A percentile compares a stretch with the other conserved stretches of the same genome.
Evolutionary conservation across 2,888 invertebrate genomes (phyloP).

Genomic region (Drosophila barbarae): DNA sequence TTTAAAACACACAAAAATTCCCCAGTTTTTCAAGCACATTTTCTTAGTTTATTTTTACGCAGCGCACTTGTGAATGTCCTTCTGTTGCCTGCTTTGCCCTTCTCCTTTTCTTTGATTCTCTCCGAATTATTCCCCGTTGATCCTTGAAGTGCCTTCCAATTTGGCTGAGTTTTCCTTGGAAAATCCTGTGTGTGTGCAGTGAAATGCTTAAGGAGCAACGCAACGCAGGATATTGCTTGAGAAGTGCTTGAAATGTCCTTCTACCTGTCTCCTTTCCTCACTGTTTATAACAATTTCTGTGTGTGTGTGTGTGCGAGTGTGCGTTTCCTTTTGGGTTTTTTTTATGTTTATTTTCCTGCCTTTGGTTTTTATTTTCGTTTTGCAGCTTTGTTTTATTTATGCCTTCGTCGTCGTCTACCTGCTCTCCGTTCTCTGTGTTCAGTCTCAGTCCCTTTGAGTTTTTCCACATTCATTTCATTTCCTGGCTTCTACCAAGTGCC

Average conservation of each 20-base stretch:
- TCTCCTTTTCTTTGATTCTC: not conserved
- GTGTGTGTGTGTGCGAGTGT: constrained; percentile 20
- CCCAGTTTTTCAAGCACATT: constrained; percentile 2
- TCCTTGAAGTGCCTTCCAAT: constrained; percentile 40
- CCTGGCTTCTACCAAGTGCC: constrained; percentile 56
- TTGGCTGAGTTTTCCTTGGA: constrained; percentile 37
- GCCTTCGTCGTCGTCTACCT: constrained; percentile 35
- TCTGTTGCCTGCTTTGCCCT: not conserved
- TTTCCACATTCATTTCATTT: constrained; percentile 71
- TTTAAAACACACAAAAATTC: not conserved
- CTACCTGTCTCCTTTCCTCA: constrained; percentile 22
- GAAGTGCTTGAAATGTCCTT: constrained; percentile 41
- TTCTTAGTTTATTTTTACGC: constrained; percentile 3
- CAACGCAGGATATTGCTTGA: constrained; percentile 46
- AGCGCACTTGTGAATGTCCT: not conserved
- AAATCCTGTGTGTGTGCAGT: constrained; percentile 22
- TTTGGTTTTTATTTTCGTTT: constrained; percentile 42
- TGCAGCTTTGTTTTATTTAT: constrained; percentile 37
- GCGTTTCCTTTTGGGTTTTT: constrained; percentile 18
- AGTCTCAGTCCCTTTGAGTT: constrained; percentile 68
- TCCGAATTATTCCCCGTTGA: constrained; percentile 24
- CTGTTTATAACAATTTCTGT: constrained; percentile 27
- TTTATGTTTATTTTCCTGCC: constrained; percentile 35
- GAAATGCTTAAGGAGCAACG: constrained; percentile 23
- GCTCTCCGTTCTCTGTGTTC: constrained; percentile 6